Evolutionary conservation across 2,113 vertebrate genomes (phyloP), one percentile per base, ranked within the genome.

Genomic region (Accipiter virgatus): DNA sequence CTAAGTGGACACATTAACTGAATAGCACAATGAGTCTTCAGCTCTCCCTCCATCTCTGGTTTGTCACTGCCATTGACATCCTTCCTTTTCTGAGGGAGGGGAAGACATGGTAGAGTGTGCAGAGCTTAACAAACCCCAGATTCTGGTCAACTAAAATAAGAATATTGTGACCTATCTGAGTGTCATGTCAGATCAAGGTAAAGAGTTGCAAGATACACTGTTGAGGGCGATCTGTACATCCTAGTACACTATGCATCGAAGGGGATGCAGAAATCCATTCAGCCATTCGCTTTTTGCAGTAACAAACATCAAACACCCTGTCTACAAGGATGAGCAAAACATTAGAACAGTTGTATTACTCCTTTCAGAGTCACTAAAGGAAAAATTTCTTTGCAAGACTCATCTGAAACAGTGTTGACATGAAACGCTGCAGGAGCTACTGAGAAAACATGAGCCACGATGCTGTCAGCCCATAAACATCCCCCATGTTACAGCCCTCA

Each of bases 381-480:
- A 50, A 86, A 88, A 92, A 90, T 23, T 67, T 90, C 68, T 73
- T 77, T 56, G 73, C 65, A 85, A 93, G 83, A 85, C 77, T 91
- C 78, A 91, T 91, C 56, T 81, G 84, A 95, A 84, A 95, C 22
- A 61, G 56, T 52, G 47, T 16, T 81, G 78, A 96, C 88, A 83
- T 36, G 9, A 94, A 90, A 66, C 71, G 80, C 7, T 83, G 75
- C 73, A 77, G 67, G 67, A 95, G 79, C 65, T 81, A 62, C 82
- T 52, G 68, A 84, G 93, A 93, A 94, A 96, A 91, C 9, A 87
- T 31, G 68, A 97, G 93, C 89, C 66, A 40, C 11, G 62, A 67
- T 67, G 67, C 85, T 19, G 6, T 73, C 92, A 94, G 88, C 79
- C 72, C 71, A 77, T 72, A 92, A 93, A 92, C 75, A 94, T 83